Conservation (phyloP, 2,113 vertebrate species). For the Oryzias curvinotus region DNA sequence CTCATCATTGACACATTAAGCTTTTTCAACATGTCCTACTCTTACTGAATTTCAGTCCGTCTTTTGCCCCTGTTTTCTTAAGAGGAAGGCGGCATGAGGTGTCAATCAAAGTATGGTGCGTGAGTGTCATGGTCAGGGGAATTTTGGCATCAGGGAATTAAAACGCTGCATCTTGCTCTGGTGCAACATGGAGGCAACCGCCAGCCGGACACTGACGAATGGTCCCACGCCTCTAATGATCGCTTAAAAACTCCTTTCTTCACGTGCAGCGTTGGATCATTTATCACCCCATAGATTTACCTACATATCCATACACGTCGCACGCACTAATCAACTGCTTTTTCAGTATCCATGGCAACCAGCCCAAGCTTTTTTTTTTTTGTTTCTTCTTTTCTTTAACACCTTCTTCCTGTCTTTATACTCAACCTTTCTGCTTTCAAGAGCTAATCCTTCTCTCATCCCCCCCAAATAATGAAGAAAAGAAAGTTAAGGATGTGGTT, state of each 20-base stretch:
- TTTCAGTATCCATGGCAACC: slow-evolving; percentile 56
- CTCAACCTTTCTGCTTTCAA: slow-evolving; percentile 47
- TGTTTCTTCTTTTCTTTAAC: slow-evolving; percentile 18
- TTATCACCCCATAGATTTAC: slow-evolving; percentile 52
- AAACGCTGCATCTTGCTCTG: slow-evolving; percentile 56
- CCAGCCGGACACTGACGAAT: slow-evolving; percentile 56
- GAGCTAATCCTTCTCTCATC: slow-evolving; percentile 44
- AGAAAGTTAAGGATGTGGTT: slow-evolving; percentile 29
- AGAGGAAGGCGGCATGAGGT: slow-evolving; percentile 15
- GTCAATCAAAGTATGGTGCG: slow-evolving; percentile 19
- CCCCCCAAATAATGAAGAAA: slow-evolving; percentile 28
- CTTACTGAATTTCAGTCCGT: slow-evolving; percentile 32
- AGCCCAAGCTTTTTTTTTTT: slow-evolving; percentile 15
- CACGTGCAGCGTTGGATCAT: slow-evolving; percentile 42
- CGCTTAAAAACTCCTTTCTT: slow-evolving; percentile 51
- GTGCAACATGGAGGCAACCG: slow-evolving; percentile 63
- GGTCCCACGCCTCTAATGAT: slow-evolving; percentile 57
- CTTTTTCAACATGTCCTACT: slow-evolving; percentile 7
- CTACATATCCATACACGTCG: slow-evolving; percentile 38
- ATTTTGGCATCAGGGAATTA: slow-evolving; percentile 40
- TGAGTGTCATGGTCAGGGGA: slow-evolving; percentile 29
- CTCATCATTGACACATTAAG: no score
- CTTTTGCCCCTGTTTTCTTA: background rate
- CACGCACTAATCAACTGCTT: slow-evolving; percentile 51
- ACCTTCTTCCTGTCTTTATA: slow-evolving; percentile 3